Evolutionary conservation across 2,888 invertebrate species (phyloP), one percentile per base, ranked within the genome.

Genomic region (Capitulum mitella): DNA sequence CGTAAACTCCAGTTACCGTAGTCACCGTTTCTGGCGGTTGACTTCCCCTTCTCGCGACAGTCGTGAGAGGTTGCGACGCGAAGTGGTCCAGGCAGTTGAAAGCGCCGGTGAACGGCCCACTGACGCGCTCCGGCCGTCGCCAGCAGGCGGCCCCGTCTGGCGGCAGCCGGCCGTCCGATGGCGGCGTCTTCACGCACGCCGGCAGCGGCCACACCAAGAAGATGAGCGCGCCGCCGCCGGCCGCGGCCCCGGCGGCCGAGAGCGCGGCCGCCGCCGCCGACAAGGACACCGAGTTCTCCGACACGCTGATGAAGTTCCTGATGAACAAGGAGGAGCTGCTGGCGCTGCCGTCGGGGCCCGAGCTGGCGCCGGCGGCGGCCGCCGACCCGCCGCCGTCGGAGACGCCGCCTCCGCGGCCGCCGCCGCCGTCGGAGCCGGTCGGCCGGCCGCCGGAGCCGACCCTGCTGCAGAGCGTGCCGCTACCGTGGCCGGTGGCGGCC

Each of bases 381-480:
- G 29, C 29, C n/a, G 58, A 5, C 29, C 29, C 26, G 40, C 37
- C 37, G 37, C 32, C 61, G 64, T n/a, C n/a, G n/a, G n/a, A n/a
- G n/a, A n/a, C n/a, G n/a, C 29, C 26, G 40, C 37, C 37, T 22
- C 32, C 61, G 64, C 70, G 26, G 26, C 58, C 70, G 40, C 37
- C 70, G 37, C 8, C 34, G 54, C 54, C 29, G 40, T 5, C 26
- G 22, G 70, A 37, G 37, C 29, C 26, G 40, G 6, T 5, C 37
- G 19, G 16, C 22, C 70, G 37, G 37, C 14, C 37, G 10, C 26
- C 37, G 26, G 37, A 70, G 70, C 70, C 70, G 40, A 19, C 19
- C 29, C 34, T 58, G 77, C 87, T 90, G 43, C 90, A 90, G 83
- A 90, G 90, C 83, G 84, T 90, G 40, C 85, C 86, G 82, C 85